phyloP scores from a whole-genome alignment of 2,888 invertebrate species.

The Chloroclysta siterata region DNA sequence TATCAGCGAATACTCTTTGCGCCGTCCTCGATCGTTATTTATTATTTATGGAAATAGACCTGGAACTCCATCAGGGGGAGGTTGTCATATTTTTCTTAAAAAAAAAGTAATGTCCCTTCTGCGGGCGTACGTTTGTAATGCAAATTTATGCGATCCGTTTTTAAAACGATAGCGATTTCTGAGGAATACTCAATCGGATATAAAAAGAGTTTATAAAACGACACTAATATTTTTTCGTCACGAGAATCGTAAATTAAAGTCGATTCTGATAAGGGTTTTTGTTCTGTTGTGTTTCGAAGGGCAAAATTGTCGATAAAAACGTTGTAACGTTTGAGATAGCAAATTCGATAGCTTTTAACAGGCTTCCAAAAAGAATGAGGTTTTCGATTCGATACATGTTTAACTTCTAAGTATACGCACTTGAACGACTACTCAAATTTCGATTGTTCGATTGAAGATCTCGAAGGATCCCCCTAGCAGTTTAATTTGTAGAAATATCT shows the following conservation, averaged over 20 bases:
- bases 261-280: conserved; percentile 32
- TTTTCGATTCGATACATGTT: too few relatives aligned
- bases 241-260: conserved; percentile 64
- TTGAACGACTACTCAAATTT: too few relatives aligned
- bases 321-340: background rate
- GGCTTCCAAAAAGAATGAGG: background rate
- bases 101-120: conserved; percentile 75
- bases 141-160: conserved; percentile 82
- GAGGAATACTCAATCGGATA: conserved; percentile 74
- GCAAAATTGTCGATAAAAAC: background rate
- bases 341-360: background rate
- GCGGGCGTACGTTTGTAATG: conserved; percentile 72
- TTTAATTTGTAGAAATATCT: too few relatives aligned
- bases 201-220: conserved; percentile 61
- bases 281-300: conserved; percentile 7
- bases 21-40: conserved; percentile 79
- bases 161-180: conserved; percentile 79
- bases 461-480: too few relatives aligned
- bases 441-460: too few relatives aligned
- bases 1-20: conserved; percentile 76
- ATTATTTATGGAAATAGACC: conserved; percentile 84
- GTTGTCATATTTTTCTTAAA: conserved; percentile 83
- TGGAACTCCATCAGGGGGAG: conserved; percentile 76
- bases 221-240: conserved; percentile 66
- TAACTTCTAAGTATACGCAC: too few relatives aligned